Conservation (phyloP, 2,888 invertebrate genomes). For the Protodeltote pygarga region DNA sequence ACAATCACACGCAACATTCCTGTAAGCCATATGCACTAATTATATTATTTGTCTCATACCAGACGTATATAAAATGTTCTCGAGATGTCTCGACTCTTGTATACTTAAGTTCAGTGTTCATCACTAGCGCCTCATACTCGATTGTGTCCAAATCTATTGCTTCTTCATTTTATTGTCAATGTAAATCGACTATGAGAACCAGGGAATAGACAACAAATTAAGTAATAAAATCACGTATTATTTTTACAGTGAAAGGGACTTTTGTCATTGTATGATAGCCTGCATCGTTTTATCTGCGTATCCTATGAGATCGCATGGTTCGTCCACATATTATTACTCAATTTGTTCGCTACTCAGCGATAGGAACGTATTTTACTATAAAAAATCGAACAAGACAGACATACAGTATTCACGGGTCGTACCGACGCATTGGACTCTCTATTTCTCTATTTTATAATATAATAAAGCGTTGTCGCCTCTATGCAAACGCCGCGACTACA, state of each 20-base stretch:
- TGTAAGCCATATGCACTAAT: constrained; percentile 45
- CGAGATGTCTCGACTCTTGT: constrained; percentile 29
- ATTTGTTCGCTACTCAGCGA: constrained; percentile 10
- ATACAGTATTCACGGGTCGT: constrained; percentile 38
- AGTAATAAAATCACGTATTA: constrained; percentile 1
- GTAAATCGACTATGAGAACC: constrained; percentile 31
- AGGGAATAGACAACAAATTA: constrained; percentile 28
- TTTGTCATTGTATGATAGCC: not conserved
- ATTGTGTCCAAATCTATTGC: constrained; percentile 24
- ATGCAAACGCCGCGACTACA: constrained; percentile 67
- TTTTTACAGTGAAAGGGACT: not conserved
- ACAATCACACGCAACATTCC: constrained; percentile 47
- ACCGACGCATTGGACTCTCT: constrained; percentile 42
- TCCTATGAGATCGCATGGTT: not conserved
- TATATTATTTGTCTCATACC: constrained; percentile 35
- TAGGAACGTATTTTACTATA: constrained; percentile 44
- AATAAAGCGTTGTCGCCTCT: constrained; percentile 55
- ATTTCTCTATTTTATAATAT: constrained; percentile 41
- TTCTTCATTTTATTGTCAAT: constrained; percentile 42
- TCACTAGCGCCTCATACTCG: constrained; percentile 28
- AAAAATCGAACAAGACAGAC: constrained; percentile 40
- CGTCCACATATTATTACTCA: constrained; percentile 7
- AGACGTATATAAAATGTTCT: constrained; percentile 39
- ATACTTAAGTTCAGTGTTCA: constrained; percentile 25
- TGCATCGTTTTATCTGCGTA: not conserved